Evolutionary conservation across 2,113 vertebrate genomes (phyloP), one percentile per base, ranked within the genome.

Genomic region (Rhynchopsitta pachyrhyncha): DNA sequence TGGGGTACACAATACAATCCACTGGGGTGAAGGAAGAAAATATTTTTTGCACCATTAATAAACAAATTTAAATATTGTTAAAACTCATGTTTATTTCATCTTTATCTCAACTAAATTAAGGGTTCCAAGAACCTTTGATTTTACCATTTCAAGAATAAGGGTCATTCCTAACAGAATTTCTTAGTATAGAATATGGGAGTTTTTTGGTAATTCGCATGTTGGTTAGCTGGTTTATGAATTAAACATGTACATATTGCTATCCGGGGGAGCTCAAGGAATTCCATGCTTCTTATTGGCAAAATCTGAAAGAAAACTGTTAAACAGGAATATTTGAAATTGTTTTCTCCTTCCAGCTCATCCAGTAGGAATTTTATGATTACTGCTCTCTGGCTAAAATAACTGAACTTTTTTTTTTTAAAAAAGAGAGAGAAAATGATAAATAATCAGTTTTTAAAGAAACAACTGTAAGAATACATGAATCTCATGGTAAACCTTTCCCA

Each of bases 1-100:
- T 0, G 1, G 7, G 10, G 0, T n/a, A 2, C 27, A 73, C 9
- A 53, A n/a, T 24, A 25, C 3, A 49, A 29, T 5, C 1, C 3
- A 2, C 2, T 71, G 14, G 1, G 6, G 5, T n/a, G 7, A 1
- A 5, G 16, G 53, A 79, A 76, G 19, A 80, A 59, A 63, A 23
- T 23, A 11, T 5, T 63, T 93, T 90, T 75, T 90, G 2, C 13
- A 41, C 2, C 5, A 42, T 12, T 83, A 88, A 46, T 41, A 44
- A 71, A 57, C 3, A 31, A 79, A 86, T 64, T 3, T 13, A 64
- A 68, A 37, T 15, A 10, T 25, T 69, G 69, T 31, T 19, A 1
- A 1, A 16, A 35, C 35, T 23, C 25, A 0, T 22, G 3, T 11
- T 63, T 53, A 13, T 25, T 76, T 90, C 12, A n/a, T 35, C 19